phyloP scores from a whole-genome alignment of 2,797 vertebrate genomes.

The Enteromius unitaeniatus region DNA sequence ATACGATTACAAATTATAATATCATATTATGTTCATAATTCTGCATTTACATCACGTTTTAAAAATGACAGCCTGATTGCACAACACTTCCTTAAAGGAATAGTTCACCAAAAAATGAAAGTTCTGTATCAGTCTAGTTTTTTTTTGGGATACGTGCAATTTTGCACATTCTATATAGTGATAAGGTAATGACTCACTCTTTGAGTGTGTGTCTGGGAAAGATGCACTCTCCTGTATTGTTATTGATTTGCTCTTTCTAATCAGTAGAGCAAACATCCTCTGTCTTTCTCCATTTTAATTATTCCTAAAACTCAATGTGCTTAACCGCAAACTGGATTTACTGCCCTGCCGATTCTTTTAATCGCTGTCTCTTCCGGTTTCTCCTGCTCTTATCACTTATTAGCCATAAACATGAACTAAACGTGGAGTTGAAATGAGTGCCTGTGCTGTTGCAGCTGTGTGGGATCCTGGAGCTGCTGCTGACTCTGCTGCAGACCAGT shows the following conservation, averaged over 20 bases:
- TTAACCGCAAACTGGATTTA: slow-evolving; percentile 37
- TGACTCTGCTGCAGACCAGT: slow-evolving; percentile 87
- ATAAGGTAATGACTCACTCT: not conserved
- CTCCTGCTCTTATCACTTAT: slow-evolving; percentile 22
- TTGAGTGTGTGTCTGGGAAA: not conserved
- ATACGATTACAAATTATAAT: not conserved
- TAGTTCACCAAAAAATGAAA: too few relatives aligned
- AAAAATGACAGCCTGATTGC: not conserved
- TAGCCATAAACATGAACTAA: not conserved
- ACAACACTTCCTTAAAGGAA: not conserved
- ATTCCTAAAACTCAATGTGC: slow-evolving; percentile 6
- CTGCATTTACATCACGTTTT: not conserved
- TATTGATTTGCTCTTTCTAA: slow-evolving; percentile 44
- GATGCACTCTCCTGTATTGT: slow-evolving; percentile 37
- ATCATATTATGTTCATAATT: not conserved
- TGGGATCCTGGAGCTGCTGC: slow-evolving; percentile 86
- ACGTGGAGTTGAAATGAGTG: not conserved
- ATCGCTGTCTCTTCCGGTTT: not conserved
- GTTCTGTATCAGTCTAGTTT: too few relatives aligned
- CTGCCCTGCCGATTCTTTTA: slow-evolving; percentile 25
- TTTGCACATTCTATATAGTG: not conserved
- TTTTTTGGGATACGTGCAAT: not conserved
- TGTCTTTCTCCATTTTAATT: slow-evolving; percentile 38
- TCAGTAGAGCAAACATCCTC: slow-evolving; percentile 2
- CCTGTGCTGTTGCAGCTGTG: slow-evolving; percentile 79